Evolutionary conservation across 2,797 vertebrate species (phyloP).

Genomic region (Halcyon badia): DNA sequence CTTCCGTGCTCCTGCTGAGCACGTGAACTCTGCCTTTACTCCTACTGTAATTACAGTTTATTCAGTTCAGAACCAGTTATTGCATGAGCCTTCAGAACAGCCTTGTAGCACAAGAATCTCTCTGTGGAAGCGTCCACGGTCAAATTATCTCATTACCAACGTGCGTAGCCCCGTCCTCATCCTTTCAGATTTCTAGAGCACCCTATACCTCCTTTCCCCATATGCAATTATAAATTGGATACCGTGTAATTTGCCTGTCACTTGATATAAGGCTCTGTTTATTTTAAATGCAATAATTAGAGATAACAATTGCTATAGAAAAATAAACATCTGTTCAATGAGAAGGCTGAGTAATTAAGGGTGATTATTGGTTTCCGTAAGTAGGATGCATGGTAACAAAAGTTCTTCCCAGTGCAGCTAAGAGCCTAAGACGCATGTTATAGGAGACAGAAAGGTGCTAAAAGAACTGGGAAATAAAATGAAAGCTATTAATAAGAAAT

Average conservation of each 20-base stretch:
- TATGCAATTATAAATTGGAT: slow-evolving; percentile 55
- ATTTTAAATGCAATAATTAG: slow-evolving; percentile 71
- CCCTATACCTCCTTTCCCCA: background rate
- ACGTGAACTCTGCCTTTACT: slow-evolving; percentile 29
- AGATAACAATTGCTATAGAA: slow-evolving; percentile 68
- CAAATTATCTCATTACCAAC: slow-evolving; percentile 53
- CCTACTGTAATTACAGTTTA: slow-evolving; percentile 52
- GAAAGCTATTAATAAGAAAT: background rate
- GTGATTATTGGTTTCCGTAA: slow-evolving; percentile 30
- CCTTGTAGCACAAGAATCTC: background rate
- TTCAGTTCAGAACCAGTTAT: slow-evolving; percentile 19
- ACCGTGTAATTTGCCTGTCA: slow-evolving; percentile 55
- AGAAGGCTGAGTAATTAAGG: slow-evolving; percentile 51
- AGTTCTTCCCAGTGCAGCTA: slow-evolving; percentile 6
- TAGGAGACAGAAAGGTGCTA: background rate
- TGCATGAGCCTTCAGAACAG: background rate
- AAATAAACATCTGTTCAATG: slow-evolving; percentile 65
- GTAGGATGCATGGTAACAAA: background rate
- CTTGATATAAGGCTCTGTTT: slow-evolving; percentile 50
- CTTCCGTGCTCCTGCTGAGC: background rate
- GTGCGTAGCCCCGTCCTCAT: background rate
- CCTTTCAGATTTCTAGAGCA: slow-evolving; percentile 24
- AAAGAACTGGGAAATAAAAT: background rate
- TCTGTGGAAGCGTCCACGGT: background rate
- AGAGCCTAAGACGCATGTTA: background rate